Conservation (phyloP, 2,888 invertebrate genomes). For the Athrips mouffetella region DNA sequence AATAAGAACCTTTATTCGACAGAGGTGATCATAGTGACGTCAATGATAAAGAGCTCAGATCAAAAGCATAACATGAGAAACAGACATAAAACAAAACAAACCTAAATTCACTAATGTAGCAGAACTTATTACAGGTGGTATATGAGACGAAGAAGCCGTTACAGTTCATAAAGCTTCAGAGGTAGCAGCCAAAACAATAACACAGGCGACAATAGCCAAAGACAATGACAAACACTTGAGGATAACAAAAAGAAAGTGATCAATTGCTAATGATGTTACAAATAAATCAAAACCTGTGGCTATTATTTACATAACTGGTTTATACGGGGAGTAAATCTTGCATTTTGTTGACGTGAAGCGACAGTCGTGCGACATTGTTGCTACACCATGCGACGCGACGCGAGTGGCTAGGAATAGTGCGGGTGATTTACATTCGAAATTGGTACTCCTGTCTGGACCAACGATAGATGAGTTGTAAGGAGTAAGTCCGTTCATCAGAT, state of each 20-base stretch:
- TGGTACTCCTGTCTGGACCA: not conserved
- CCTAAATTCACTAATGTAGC: not conserved
- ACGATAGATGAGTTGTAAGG: not conserved
- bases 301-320: slow-evolving; percentile 29
- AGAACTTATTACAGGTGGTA: slow-evolving; percentile 2
- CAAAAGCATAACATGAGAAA: slow-evolving; percentile 4
- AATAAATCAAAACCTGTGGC: slow-evolving; percentile 17
- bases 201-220: slow-evolving; percentile 1
- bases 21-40: not conserved
- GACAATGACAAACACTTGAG: slow-evolving; percentile 3
- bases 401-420: slow-evolving; percentile 9
- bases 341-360: slow-evolving; percentile 39
- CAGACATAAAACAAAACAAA: slow-evolving; percentile 1
- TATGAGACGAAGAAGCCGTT: not conserved
- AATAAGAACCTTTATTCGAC: not conserved
- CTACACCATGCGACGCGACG: slow-evolving; percentile 28
- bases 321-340: slow-evolving; percentile 40
- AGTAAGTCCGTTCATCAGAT: not conserved
- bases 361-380: slow-evolving; percentile 36
- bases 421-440: slow-evolving; percentile 6
- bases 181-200: slow-evolving; percentile 6
- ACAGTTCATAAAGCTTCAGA: slow-evolving; percentile 4
- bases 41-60: not conserved
- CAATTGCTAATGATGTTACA: not conserved
- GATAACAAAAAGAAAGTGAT: not conserved